These are phyloP conservation scores for Protodeltote pygarga DNA, from an alignment of 2,888 invertebrate genomes.

Conservation along the genomic window DNA sequence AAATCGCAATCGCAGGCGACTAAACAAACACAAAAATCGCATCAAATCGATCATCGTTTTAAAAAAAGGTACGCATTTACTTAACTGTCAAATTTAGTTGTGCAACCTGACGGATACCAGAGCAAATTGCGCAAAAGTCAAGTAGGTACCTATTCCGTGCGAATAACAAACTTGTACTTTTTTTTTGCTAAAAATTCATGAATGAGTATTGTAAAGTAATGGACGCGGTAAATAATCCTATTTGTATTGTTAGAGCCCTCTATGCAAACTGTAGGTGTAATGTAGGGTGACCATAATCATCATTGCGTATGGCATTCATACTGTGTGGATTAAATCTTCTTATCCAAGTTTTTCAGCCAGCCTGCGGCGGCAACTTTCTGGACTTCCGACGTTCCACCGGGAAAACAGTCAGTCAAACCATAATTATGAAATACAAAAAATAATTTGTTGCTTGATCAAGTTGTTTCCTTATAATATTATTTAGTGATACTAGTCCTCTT, in stretches of 20 bases:
- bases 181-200: slow-evolving; percentile 62
- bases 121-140: slow-evolving; percentile 66
- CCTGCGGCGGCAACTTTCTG: too few species aligned
- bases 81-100: slow-evolving; percentile 50
- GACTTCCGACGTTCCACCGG: too few species aligned
- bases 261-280: slow-evolving; percentile 52
- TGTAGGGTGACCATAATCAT: slow-evolving; percentile 52
- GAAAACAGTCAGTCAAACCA: too few species aligned
- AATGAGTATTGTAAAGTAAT: slow-evolving; percentile 78
- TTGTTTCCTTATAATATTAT: too few species aligned
- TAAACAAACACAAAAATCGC: slow-evolving; percentile 78
- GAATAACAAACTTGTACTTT: slow-evolving; percentile 63
- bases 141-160: slow-evolving; percentile 71
- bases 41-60: slow-evolving; percentile 79
- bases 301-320: too few species aligned
- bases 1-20: slow-evolving; percentile 55
- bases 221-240: slow-evolving; percentile 79
- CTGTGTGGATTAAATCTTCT: too few species aligned
- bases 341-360: too few species aligned
- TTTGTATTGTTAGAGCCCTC: slow-evolving; percentile 72
- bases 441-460: too few species aligned
- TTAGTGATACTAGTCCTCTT: too few species aligned
- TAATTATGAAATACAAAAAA: too few species aligned
- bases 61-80: slow-evolving; percentile 60
- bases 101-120: slow-evolving; percentile 63